Conservation (phyloP, 2,888 invertebrate species). For the Rhogogaster chlorosoma region DNA sequence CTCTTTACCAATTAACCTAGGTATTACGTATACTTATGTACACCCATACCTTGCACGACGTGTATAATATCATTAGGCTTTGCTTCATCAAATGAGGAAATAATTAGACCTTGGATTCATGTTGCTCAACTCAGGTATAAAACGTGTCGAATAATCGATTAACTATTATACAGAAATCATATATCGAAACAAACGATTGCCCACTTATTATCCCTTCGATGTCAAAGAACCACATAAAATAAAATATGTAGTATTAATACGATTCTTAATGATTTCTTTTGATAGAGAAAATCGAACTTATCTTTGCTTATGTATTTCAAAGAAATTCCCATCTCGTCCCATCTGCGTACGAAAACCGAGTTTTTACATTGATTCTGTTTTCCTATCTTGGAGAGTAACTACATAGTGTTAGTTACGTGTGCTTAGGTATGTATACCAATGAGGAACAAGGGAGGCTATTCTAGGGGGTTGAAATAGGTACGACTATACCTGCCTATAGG, state of each 20-base stretch:
- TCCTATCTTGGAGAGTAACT: not conserved
- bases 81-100: not conserved
- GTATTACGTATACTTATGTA: not conserved
- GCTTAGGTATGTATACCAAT: not conserved
- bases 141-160: not conserved
- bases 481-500: not conserved
- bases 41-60: not conserved
- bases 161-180: not conserved
- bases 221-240: not conserved
- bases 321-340: not conserved
- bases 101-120: not conserved
- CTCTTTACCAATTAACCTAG: not conserved
- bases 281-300: not conserved
- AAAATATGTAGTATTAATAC: not conserved
- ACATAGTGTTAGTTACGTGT: not conserved
- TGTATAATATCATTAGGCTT: not conserved
- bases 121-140: not conserved
- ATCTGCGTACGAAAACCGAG: not conserved
- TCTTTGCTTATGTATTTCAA: no score
- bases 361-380: not conserved
- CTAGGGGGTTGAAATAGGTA: not conserved
- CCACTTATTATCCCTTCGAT: no score
- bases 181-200: not conserved
- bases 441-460: not conserved
- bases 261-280: not conserved